A percentile compares a stretch with the other conserved stretches of the same genome.
Evolutionary conservation across 2,888 invertebrate genomes (phyloP).

Genomic region (Daptonema setosum): DNA sequence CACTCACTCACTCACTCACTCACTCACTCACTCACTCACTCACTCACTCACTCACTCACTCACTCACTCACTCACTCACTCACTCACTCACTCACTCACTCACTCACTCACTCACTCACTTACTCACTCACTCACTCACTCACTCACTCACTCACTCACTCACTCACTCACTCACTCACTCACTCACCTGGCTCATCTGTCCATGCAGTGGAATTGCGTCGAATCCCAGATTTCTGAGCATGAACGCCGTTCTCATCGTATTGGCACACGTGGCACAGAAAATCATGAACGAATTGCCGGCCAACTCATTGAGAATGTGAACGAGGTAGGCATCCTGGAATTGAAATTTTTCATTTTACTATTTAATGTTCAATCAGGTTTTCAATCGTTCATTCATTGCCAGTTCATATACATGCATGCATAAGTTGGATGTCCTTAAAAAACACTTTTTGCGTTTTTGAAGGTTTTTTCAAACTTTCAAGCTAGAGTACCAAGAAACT

Average conservation of each 20-base stretch:
- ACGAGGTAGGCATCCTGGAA: slow-evolving; percentile 78
- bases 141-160: not conserved
- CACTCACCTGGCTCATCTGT: slow-evolving; percentile 81
- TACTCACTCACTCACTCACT: too few relatives aligned
- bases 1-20: too few relatives aligned
- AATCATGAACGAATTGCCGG: slow-evolving; percentile 81
- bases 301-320: slow-evolving; percentile 71
- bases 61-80: too few relatives aligned
- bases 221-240: slow-evolving; percentile 69
- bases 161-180: not conserved
- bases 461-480: too few relatives aligned
- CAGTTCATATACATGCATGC: not conserved
- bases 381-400: too few relatives aligned
- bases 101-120: too few relatives aligned
- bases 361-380: too few relatives aligned
- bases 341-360: not conserved
- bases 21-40: too few relatives aligned
- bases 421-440: not conserved
- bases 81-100: too few relatives aligned
- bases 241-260: slow-evolving; percentile 62
- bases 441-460: too few relatives aligned
- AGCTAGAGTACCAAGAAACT: too few relatives aligned
- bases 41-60: too few relatives aligned
- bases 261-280: slow-evolving; percentile 86
- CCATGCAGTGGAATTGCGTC: slow-evolving; percentile 92